Percentiles rank a stretch among this genome's conserved stretches.
Conservation (phyloP, 2,113 vertebrate genomes). For the Donacobius atricapilla region DNA sequence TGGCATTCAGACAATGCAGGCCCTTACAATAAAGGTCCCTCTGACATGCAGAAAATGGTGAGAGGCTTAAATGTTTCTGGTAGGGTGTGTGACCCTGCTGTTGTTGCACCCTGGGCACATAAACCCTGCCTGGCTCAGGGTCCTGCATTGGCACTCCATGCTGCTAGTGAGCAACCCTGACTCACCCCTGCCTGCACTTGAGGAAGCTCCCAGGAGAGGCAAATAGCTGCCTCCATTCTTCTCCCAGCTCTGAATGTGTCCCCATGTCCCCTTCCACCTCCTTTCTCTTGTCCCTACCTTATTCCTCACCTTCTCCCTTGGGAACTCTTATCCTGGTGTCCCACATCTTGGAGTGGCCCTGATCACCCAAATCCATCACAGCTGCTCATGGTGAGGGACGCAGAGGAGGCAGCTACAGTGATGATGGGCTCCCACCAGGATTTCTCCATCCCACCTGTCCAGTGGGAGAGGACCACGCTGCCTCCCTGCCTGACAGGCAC, state of each 20-base stretch:
- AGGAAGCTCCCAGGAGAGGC: neutral
- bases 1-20: neutral
- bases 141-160: neutral
- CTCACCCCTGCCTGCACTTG: neutral
- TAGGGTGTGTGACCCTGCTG: neutral
- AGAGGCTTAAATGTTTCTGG: neutral
- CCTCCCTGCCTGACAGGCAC: neutral
- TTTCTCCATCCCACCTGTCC: neutral
- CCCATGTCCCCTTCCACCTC: fast-evolving
- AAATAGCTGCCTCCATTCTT: neutral
- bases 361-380: neutral
- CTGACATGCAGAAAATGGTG: neutral
- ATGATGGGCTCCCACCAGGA: neutral
- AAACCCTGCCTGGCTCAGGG: neutral
- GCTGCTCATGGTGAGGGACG: fast-evolving
- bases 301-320: neutral
- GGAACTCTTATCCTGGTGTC: neutral
- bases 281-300: neutral
- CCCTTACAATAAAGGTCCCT: neutral
- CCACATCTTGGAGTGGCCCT: neutral
- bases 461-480: fast-evolving
- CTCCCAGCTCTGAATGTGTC: neutral
- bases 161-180: neutral
- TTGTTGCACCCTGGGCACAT: neutral
- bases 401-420: neutral